These are phyloP conservation scores for Sebastes hubbsi DNA, from an alignment of 2,797 vertebrate species.

Conservation along the genomic window DNA sequence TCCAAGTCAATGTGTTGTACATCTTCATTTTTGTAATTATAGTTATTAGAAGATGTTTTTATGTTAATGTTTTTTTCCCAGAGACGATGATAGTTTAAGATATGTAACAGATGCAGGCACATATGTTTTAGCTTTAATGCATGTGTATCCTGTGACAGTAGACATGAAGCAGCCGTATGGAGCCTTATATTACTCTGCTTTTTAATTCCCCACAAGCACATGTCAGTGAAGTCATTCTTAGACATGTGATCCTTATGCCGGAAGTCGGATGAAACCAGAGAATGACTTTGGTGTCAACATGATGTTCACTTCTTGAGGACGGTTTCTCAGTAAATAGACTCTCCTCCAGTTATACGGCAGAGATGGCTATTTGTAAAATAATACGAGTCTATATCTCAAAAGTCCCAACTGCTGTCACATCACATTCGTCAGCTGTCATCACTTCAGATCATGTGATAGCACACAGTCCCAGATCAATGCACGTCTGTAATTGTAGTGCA, in stretches of 20 bases:
- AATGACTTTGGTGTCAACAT: constrained; percentile 39
- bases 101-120: not conserved
- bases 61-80: not conserved
- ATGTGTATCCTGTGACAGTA: constrained; percentile 5
- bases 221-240: constrained; percentile 10
- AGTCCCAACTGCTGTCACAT: constrained; percentile 43
- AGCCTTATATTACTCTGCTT: constrained; percentile 1
- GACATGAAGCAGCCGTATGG: not conserved
- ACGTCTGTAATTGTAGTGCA: constrained; percentile 23
- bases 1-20: not conserved
- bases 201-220: constrained; percentile 9
- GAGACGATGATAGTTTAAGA: not conserved
- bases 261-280: constrained; percentile 56
- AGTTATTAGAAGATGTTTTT: constrained; percentile 9
- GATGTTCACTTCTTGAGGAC: constrained; percentile 21
- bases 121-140: constrained; percentile 14
- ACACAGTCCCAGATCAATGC: constrained; percentile 31
- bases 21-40: not conserved
- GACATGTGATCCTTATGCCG: constrained; percentile 18
- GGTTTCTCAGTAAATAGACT: constrained; percentile 12
- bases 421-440: constrained; percentile 51
- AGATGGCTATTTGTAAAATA: constrained; percentile 34
- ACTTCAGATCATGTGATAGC: constrained; percentile 27
- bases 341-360: constrained; percentile 39
- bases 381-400: constrained; percentile 14